Base-by-base conservation (phyloP, 2,888 invertebrate genomes). In the Anthrax anthrax region DNA sequence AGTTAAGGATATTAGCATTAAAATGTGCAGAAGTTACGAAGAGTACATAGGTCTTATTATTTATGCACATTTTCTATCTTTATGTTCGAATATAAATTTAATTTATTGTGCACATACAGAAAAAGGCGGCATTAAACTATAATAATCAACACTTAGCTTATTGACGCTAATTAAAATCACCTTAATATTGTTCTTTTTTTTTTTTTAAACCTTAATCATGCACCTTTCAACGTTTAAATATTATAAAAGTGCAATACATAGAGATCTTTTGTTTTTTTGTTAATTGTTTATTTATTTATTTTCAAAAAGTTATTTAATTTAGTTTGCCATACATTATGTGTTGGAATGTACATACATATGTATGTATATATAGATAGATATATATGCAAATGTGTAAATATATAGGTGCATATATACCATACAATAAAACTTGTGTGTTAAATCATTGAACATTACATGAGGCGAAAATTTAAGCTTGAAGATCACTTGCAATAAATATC, bases 91-190 rank as follows among this genome's bases (percentile, higher is more conserved):
- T n/a, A n/a, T n/a, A n/a, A n/a, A n/a, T n/a, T n/a, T n/a, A n/a
- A 34, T 14, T 12, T 14, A 3, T 14, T 34, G 12, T n/a, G n/a
- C n/a, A 34, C 4, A 34, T 34, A n/a, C 4, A 34, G 5, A n/a
- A 34, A 4, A 37, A 16, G 37, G 37, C 16, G 37, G 17, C 17
- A 37, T 17, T 16, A 37, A 37, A 32, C 29, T 32, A 27, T 27
- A 32, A 39, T 50, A 48, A 50, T 50, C 50, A 48, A 50, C 50
- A 50, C 50, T 50, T 50, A 47, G 48, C 48, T 50, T 36, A 50
- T 50, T 50, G 48, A 48, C 37, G 50, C 47, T 50, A 50, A 50
- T 50, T 50, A 50, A 50, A 50, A 50, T 50, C 50, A 50, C 47
- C 50, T 50, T 47, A 48, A 43, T 12, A 12, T 32, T 12, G 29